Percentiles rank a stretch among this genome's conserved stretches.
Evolutionary conservation across 2,888 invertebrate genomes (phyloP).

Genomic region (Brachylomia viminalis): DNA sequence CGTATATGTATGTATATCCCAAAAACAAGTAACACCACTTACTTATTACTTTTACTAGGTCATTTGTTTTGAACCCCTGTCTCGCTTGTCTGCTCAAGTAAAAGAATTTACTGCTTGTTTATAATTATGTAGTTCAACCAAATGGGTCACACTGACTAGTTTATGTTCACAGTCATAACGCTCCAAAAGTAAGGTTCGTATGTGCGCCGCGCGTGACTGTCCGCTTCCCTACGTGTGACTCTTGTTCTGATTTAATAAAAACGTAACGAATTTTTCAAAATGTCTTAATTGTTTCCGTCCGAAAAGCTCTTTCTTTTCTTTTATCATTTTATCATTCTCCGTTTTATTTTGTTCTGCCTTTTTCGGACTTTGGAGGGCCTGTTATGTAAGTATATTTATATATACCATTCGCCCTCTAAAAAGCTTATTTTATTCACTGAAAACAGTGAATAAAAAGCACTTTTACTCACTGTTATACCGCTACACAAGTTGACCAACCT

Average conservation of each 20-base stretch:
- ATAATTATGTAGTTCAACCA: constrained; percentile 19
- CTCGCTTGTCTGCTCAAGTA: not conserved
- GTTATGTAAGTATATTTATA: constrained; percentile 6
- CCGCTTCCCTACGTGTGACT: constrained; percentile 81
- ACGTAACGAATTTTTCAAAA: constrained; percentile 77
- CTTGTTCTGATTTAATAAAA: constrained; percentile 85
- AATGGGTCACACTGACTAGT: constrained; percentile 47
- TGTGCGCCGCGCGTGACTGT: constrained; percentile 76
- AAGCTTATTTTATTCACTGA: too few relatives aligned
- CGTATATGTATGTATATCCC: too few relatives aligned
- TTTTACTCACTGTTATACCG: too few relatives aligned
- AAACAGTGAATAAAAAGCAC: too few relatives aligned
- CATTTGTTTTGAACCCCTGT: not conserved
- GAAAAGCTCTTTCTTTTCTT: constrained; percentile 62
- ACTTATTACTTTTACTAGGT: not conserved
- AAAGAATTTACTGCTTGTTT: not conserved
- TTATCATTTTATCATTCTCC: constrained; percentile 44
- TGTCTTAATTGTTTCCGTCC: constrained; percentile 85
- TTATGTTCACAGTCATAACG: constrained; percentile 38
- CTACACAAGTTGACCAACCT: too few relatives aligned
- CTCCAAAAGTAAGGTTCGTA: constrained; percentile 66
- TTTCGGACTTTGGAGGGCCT: constrained; percentile 36
- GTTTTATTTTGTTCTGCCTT: constrained; percentile 52
- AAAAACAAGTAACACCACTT: not conserved
- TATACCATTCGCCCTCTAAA: too few relatives aligned